A percentile compares a stretch with the other conserved stretches of the same genome.
Evolutionary conservation across 2,888 invertebrate genomes (phyloP).

Genomic region (Synanthedon formicaeformis): DNA sequence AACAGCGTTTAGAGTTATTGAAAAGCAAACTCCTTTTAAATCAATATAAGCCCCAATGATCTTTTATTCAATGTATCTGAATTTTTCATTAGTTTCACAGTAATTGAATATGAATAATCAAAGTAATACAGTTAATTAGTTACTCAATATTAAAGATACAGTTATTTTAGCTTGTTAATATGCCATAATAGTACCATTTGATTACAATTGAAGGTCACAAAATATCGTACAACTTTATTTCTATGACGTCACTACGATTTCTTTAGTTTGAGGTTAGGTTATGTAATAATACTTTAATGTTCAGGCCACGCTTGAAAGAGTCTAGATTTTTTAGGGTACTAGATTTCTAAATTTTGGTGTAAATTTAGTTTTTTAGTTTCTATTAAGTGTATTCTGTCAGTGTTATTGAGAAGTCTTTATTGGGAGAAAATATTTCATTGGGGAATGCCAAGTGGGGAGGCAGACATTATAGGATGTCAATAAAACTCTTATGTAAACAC

Average conservation of each 20-base stretch:
- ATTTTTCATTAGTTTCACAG: too few species aligned
- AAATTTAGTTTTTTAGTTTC: too few species aligned
- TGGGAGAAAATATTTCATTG: not conserved
- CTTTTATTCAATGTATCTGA: not conserved
- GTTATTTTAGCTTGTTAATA: constrained; percentile 11
- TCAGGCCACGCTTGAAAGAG: not conserved
- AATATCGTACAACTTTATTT: constrained; percentile 10
- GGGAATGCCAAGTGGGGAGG: not conserved
- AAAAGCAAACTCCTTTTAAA: not conserved
- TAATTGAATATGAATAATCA: too few species aligned
- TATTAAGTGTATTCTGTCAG: not conserved
- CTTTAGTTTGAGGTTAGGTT: constrained; percentile 46
- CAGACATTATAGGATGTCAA: not conserved
- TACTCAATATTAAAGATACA: not conserved
- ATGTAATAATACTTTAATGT: constrained; percentile 35
- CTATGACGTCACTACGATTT: constrained; percentile 32
- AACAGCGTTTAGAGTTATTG: constrained; percentile 5
- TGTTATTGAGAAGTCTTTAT: not conserved
- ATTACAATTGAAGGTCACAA: constrained; percentile 8
- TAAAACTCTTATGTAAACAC: not conserved
- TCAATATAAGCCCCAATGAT: not conserved
- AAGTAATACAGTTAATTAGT: too few species aligned
- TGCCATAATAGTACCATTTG: constrained; percentile 11
- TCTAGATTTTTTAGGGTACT: too few species aligned
- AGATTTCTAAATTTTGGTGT: too few species aligned